Evolutionary conservation across 2,888 invertebrate species (phyloP).

Genomic region (Bursaphelenchus okinawaensis): DNA sequence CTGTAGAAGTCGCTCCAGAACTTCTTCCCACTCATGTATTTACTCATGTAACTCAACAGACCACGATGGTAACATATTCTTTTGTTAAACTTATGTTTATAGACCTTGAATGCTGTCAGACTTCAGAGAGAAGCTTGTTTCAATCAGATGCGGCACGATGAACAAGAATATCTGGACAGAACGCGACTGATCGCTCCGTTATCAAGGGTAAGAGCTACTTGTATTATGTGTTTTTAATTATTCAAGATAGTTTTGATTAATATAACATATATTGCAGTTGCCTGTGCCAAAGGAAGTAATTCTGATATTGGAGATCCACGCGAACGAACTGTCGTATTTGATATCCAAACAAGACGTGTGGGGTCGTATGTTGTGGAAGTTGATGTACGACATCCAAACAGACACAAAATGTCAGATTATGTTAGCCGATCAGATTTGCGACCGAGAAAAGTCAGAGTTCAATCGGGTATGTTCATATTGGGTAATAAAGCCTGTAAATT

Average conservation of each 20-base stretch:
- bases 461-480: not conserved
- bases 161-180: not conserved
- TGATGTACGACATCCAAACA: not conserved
- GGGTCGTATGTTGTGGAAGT: not conserved
- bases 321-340: not conserved
- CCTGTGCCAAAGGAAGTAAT: not conserved
- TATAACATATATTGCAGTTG: not conserved
- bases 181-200: not conserved
- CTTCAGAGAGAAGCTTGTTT: not conserved
- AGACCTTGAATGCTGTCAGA: not conserved
- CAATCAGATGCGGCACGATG: not conserved
- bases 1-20: not conserved
- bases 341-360: not conserved
- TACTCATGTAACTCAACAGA: not conserved
- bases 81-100: too few relatives aligned
- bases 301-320: not conserved
- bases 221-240: too few relatives aligned
- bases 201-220: not conserved
- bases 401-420: not conserved
- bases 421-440: not conserved
- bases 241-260: not conserved
- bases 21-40: not conserved
- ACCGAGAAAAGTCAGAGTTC: not conserved
- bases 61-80: too few relatives aligned
- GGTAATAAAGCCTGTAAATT: too few relatives aligned